These are phyloP conservation scores for Eubasilissa splendida DNA, from an alignment of 2,888 invertebrate species.

Conservation along the genomic window DNA sequence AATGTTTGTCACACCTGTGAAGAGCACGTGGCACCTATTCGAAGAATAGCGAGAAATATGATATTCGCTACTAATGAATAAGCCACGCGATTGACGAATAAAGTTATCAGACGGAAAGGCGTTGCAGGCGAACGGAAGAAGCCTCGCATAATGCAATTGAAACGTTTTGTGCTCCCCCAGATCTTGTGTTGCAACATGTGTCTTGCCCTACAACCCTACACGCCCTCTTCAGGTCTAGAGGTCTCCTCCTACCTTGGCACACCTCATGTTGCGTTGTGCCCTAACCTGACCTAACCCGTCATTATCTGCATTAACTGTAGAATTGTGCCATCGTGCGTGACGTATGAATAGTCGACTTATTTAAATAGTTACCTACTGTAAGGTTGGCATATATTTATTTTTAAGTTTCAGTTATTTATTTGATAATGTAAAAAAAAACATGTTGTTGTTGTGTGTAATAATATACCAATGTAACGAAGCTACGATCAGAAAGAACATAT, in stretches of 20 bases:
- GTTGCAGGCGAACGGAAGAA: slow-evolving; percentile 20
- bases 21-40: slow-evolving; percentile 17
- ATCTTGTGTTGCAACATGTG: slow-evolving; percentile 26
- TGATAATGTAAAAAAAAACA: too few species aligned
- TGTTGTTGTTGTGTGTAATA: too few species aligned
- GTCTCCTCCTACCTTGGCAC: background rate
- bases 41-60: background rate
- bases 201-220: background rate
- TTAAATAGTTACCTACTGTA: too few species aligned
- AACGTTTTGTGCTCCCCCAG: slow-evolving; percentile 13
- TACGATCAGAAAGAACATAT: too few species aligned
- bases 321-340: too few species aligned
- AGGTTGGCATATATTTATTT: too few species aligned
- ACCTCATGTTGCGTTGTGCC: background rate
- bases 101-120: background rate
- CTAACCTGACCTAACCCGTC: background rate
- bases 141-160: slow-evolving; percentile 9
- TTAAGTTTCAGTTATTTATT: too few species aligned
- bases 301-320: too few species aligned
- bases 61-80: slow-evolving; percentile 22
- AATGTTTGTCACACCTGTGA: background rate
- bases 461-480: too few species aligned
- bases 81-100: slow-evolving; percentile 18
- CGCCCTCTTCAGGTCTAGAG: background rate
- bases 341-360: too few species aligned